These are phyloP conservation scores for Enteromius paludinosus DNA, from an alignment of 2,797 vertebrate species.

Conservation along the genomic window DNA sequence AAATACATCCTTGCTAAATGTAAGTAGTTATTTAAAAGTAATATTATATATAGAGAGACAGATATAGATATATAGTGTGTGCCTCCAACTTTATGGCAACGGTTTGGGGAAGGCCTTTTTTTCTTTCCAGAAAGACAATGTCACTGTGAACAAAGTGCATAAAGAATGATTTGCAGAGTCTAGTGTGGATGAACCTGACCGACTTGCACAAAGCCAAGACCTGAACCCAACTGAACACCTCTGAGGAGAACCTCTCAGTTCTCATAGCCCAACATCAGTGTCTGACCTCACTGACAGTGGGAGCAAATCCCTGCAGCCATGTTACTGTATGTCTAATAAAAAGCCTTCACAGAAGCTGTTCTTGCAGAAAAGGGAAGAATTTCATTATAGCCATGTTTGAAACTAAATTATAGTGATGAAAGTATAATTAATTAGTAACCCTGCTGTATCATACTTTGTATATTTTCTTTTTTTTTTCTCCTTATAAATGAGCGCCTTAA, in stretches of 20 bases:
- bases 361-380: slow-evolving; percentile 1
- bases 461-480: background rate
- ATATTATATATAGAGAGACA: too few relatives aligned
- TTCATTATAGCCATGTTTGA: background rate
- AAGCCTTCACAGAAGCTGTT: background rate
- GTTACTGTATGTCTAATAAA: background rate
- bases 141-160: slow-evolving; percentile 9
- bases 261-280: background rate
- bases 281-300: background rate
- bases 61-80: background rate
- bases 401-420: background rate
- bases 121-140: slow-evolving; percentile 11
- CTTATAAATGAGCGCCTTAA: background rate
- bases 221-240: background rate
- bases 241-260: background rate
- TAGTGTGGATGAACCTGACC: background rate
- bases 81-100: background rate
- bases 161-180: background rate
- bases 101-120: background rate
- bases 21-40: background rate
- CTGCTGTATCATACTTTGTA: background rate
- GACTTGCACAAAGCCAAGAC: slow-evolving; percentile 4
- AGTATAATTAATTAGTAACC: background rate
- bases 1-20: background rate
- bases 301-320: slow-evolving; percentile 1